Evolutionary conservation across 2,888 invertebrate species (phyloP).

Genomic region (Xestia sexstrigata): DNA sequence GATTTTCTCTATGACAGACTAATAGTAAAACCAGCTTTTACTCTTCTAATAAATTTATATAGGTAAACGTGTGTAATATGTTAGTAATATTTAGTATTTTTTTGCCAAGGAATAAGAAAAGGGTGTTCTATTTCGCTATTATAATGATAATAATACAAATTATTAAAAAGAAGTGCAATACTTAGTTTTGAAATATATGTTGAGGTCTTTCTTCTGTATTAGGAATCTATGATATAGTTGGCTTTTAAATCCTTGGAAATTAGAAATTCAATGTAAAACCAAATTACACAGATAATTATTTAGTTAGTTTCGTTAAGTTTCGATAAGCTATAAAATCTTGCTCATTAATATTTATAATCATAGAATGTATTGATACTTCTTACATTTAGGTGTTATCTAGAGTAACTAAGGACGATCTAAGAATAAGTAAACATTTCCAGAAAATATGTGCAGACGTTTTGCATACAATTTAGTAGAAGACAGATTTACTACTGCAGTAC

Average conservation of each 20-base stretch:
- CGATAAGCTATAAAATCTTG: too few relatives aligned
- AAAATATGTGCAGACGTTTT: not conserved
- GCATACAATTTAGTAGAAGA: not conserved
- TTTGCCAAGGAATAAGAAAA: not conserved
- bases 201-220: not conserved
- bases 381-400: too few relatives aligned
- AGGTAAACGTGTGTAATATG: not conserved
- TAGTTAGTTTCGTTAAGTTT: too few relatives aligned
- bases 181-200: not conserved
- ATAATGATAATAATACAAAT: not conserved
- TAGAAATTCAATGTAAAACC: not conserved
- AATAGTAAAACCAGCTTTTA: not conserved
- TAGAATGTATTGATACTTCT: too few relatives aligned
- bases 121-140: not conserved
- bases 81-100: not conserved
- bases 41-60: not conserved
- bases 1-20: not conserved
- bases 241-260: not conserved
- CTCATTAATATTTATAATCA: too few relatives aligned
- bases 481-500: constrained; percentile 12
- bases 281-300: not conserved
- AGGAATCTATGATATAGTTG: not conserved
- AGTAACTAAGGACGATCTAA: not conserved
- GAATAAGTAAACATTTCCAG: not conserved
- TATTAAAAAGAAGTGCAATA: not conserved